Evolutionary conservation across 2,797 vertebrate species (phyloP).

Genomic region (Tolypeutes matacus): DNA sequence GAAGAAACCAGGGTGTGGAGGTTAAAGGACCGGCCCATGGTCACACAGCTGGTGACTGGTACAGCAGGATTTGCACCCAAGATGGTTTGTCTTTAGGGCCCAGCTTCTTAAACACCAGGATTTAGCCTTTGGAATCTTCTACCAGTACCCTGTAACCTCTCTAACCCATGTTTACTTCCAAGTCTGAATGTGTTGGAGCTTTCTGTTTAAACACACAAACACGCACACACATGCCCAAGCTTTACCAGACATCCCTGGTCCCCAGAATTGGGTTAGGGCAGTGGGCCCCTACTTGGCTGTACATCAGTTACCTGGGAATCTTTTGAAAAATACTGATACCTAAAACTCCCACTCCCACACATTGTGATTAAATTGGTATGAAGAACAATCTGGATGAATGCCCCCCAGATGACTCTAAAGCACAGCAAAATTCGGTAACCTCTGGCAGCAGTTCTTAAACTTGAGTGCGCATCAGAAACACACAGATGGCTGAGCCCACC

Average conservation of each 20-base stretch:
- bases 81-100: neutral
- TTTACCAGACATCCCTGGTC: neutral
- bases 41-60: neutral
- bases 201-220: neutral
- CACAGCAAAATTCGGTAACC: neutral
- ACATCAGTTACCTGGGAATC: neutral
- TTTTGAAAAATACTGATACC: neutral
- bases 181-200: neutral
- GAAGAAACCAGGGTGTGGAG: neutral
- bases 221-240: no score
- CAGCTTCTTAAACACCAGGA: neutral
- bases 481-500: neutral
- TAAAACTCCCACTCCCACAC: neutral
- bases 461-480: neutral
- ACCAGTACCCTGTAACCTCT: neutral
- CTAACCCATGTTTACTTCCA: neutral
- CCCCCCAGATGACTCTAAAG: neutral
- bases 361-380: neutral
- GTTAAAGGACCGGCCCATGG: accelerated
- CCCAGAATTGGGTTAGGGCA: neutral
- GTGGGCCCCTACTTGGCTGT: neutral
- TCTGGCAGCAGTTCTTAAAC: neutral
- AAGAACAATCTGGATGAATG: neutral
- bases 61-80: neutral
- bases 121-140: neutral